Percentiles rank a stretch among this genome's conserved stretches.
These are phyloP conservation scores for Penaeus monodon DNA, from an alignment of 2,888 invertebrate species.

Conservation along the genomic window DNA sequence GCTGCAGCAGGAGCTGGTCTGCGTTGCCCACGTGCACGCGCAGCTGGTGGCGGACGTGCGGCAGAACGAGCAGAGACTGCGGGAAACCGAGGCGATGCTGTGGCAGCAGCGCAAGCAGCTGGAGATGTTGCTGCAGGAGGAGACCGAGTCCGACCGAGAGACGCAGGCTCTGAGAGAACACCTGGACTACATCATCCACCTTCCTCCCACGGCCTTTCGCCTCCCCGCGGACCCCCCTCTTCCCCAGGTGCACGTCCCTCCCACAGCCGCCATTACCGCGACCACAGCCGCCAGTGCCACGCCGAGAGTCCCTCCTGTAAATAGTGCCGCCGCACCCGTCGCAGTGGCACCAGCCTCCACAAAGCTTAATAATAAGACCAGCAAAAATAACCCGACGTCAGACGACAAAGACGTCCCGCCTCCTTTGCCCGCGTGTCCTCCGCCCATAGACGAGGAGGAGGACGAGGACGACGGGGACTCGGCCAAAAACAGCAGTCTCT, in stretches of 20 bases:
- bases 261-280: not conserved
- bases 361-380: conserved; percentile 9
- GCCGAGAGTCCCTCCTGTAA: not conserved
- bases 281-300: not conserved
- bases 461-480: conserved; percentile 56
- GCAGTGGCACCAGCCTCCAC: too few species aligned
- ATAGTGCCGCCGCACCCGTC: too few species aligned
- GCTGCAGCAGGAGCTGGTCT: conserved; percentile 47
- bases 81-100: conserved; percentile 50
- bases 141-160: conserved; percentile 56
- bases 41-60: conserved; percentile 57
- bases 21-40: conserved; percentile 55
- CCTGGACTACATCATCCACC: conserved; percentile 63
- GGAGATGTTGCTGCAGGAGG: conserved; percentile 53
- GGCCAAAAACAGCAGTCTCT: conserved; percentile 48
- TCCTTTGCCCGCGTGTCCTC: conserved; percentile 30
- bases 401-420: conserved; percentile 8
- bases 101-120: conserved; percentile 59
- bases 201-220: conserved; percentile 63
- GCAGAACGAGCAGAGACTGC: conserved; percentile 57
- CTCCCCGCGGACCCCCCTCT: conserved; percentile 18
- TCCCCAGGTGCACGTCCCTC: too few species aligned
- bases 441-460: conserved; percentile 45
- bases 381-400: not conserved
- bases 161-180: conserved; percentile 50